Percentiles rank a stretch among this genome's conserved stretches.
phyloP scores from a whole-genome alignment of 64 coral and sea anemone species.

The Stichodactyla helianthus region DNA sequence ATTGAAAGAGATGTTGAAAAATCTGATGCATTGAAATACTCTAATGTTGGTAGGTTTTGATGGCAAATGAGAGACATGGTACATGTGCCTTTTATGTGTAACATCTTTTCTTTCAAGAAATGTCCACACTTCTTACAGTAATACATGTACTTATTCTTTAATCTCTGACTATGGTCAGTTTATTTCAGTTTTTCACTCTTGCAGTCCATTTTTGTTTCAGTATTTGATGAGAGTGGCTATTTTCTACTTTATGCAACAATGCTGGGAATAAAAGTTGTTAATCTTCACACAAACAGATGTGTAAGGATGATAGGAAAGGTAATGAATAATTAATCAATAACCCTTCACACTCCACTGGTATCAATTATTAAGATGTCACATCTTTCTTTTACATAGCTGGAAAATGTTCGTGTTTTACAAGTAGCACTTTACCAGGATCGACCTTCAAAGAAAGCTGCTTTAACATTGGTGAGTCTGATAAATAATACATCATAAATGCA shows the following conservation, averaged over 20 bases:
- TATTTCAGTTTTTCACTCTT: too few species aligned
- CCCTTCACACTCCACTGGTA: background rate
- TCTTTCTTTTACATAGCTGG: constrained; percentile 41
- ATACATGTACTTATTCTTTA: too few species aligned
- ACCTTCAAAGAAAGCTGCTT: constrained; percentile 70
- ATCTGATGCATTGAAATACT: constrained; percentile 83
- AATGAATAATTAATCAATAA: background rate
- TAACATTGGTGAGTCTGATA: constrained; percentile 80
- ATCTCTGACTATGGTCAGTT: too few species aligned
- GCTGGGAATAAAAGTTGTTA: constrained; percentile 96
- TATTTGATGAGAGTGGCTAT: constrained; percentile 97
- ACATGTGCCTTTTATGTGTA: too few species aligned
- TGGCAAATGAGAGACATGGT: background rate
- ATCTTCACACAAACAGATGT: constrained; percentile 94
- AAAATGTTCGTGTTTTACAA: constrained; percentile 88
- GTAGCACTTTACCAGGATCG: constrained; percentile 84
- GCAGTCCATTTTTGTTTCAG: constrained; percentile 20
- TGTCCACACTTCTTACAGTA: too few species aligned
- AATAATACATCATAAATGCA: background rate
- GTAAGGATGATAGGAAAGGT: constrained; percentile 95
- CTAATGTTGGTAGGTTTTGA: constrained; percentile 72
- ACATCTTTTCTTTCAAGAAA: too few species aligned
- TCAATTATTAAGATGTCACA: background rate
- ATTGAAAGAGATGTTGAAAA: constrained; percentile 96
- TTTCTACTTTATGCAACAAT: constrained; percentile 93